phyloP scores from a whole-genome alignment of 1,140 invertebrate genomes.

The Lepidurus couesii region DNA sequence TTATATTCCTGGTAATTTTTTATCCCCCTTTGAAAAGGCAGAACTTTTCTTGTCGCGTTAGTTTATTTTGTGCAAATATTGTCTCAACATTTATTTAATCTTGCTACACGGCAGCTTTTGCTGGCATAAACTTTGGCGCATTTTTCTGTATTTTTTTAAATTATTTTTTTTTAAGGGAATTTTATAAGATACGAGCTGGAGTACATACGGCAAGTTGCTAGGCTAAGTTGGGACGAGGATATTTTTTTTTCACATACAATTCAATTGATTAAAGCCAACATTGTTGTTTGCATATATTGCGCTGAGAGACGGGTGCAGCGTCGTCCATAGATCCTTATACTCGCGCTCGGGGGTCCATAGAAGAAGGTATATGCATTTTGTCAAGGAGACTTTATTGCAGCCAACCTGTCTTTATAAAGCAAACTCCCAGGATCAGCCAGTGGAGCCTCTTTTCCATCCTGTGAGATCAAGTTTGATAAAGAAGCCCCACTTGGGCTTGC shows the following conservation, averaged over 20 bases:
- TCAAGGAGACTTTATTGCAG: conserved; percentile 6
- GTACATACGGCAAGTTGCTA: neutral
- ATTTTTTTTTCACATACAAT: neutral
- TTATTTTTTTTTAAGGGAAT: too few relatives aligned
- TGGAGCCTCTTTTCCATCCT: neutral
- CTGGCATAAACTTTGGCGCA: neutral
- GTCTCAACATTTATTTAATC: conserved; percentile 3
- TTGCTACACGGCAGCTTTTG: neutral
- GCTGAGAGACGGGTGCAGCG: neutral
- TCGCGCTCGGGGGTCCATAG: neutral
- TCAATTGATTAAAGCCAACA: conserved; percentile 16
- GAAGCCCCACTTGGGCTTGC: neutral
- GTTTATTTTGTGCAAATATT: conserved; percentile 17
- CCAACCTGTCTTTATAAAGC: neutral
- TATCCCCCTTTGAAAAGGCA: neutral
- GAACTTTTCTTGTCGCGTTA: neutral
- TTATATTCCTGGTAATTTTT: neutral
- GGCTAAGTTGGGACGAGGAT: neutral
- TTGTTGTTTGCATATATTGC: conserved; percentile 22
- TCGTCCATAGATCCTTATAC: neutral
- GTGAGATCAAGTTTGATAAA: neutral
- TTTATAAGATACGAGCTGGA: too few relatives aligned
- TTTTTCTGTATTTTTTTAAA: neutral
- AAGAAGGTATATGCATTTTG: conserved; percentile 8
- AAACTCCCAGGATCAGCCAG: neutral